phyloP scores from a whole-genome alignment of 1,140 invertebrate species.

The Leguminivora glycinivorella region DNA sequence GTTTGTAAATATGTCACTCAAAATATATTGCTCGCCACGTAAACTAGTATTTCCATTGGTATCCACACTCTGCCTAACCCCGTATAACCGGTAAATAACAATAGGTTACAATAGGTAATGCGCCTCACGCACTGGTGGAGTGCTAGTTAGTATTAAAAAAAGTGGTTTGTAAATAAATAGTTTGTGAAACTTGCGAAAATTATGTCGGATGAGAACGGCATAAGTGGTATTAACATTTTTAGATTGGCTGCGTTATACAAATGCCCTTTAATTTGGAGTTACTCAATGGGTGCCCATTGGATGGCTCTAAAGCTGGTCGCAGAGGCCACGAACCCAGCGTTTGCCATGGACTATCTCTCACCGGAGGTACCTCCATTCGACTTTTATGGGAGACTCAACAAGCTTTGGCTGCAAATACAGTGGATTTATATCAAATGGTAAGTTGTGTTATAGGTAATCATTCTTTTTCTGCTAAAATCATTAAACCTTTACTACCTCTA shows the following conservation, averaged over 20 bases:
- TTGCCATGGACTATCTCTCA: constrained; percentile 33
- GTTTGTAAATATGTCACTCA: too few species aligned
- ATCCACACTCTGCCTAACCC: too few species aligned
- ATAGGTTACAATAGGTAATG: too few species aligned
- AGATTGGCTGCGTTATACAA: constrained; percentile 40
- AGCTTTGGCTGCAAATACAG: constrained; percentile 32
- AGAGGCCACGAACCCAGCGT: constrained; percentile 37
- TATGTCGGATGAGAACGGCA: too few species aligned
- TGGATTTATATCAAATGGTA: constrained; percentile 34
- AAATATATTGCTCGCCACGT: too few species aligned
- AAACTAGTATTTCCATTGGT: too few species aligned
- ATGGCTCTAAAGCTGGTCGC: constrained; percentile 33
- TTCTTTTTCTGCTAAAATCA: background rate
- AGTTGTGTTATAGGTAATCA: background rate
- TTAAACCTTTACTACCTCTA: too few species aligned
- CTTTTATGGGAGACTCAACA: constrained; percentile 34
- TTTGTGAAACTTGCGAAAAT: too few species aligned
- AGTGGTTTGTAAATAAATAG: too few species aligned
- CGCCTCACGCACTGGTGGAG: too few species aligned
- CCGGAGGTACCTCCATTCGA: constrained; percentile 30
- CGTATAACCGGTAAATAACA: too few species aligned
- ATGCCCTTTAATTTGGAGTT: constrained; percentile 42
- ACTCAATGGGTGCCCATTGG: constrained; percentile 39
- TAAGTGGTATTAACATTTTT: constrained; percentile 31
- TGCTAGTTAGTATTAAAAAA: too few species aligned